These are phyloP conservation scores for Podilymbus podiceps DNA, from an alignment of 2,113 vertebrate species.

Conservation along the genomic window DNA sequence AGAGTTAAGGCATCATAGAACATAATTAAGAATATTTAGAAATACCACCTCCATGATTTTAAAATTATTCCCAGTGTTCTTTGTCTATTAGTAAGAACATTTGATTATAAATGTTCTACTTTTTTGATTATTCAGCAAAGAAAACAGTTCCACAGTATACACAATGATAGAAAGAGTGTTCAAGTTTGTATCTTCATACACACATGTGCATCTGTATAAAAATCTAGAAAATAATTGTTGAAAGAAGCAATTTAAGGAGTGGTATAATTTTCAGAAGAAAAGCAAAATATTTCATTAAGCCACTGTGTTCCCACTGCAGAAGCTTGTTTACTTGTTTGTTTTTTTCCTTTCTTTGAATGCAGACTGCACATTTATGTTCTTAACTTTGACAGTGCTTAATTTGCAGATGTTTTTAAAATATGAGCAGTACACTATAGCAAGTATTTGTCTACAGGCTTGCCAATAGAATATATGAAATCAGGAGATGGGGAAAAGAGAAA, in stretches of 20 bases:
- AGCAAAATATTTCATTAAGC: neutral
- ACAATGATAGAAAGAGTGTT: neutral
- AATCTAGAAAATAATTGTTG: neutral
- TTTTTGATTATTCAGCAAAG: neutral
- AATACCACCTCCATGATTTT: neutral
- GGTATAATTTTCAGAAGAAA: neutral
- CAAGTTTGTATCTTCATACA: neutral
- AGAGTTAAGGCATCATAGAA: neutral
- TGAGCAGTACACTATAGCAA: neutral
- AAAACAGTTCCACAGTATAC: neutral
- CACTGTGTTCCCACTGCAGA: neutral
- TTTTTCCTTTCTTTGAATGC: neutral
- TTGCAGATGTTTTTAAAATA: neutral
- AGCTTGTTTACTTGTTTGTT: neutral
- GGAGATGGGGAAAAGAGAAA: neutral
- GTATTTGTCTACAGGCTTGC: neutral
- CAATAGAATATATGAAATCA: neutral
- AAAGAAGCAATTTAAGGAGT: neutral
- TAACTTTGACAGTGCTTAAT: neutral
- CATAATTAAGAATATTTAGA: neutral
- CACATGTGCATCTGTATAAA: neutral
- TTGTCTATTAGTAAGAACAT: neutral
- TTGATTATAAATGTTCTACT: neutral
- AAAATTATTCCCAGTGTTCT: neutral
- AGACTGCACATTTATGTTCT: neutral